phyloP scores from a whole-genome alignment of 2,113 vertebrate species.

The Okapia johnstoni region DNA sequence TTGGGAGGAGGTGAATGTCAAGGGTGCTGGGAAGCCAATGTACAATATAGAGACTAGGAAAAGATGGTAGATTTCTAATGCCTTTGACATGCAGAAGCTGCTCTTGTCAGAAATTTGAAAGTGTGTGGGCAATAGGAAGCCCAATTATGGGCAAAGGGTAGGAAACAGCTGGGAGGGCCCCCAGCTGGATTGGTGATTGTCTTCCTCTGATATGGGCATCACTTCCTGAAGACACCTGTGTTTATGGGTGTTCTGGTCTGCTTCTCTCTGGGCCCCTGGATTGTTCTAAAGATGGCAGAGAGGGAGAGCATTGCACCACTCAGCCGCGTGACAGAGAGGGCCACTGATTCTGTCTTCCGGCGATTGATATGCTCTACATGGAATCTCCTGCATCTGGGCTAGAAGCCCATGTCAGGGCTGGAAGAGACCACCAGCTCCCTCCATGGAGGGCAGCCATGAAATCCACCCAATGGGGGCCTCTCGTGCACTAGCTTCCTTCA shows the following conservation, averaged over 20 bases:
- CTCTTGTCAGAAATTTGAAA: background rate
- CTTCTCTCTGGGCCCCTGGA: background rate
- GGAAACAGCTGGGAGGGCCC: background rate
- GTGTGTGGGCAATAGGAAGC: background rate
- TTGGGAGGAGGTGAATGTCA: background rate
- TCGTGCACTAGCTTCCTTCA: background rate
- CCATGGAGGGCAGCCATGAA: background rate
- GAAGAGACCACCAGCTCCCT: background rate
- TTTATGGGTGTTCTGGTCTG: background rate
- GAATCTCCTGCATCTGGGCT: background rate
- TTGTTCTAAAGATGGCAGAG: background rate
- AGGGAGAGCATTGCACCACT: fast-evolving
- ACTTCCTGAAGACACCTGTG: background rate
- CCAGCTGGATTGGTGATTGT: background rate
- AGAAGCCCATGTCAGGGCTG: background rate
- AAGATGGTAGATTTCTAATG: background rate
- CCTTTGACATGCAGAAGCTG: background rate
- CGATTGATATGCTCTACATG: background rate
- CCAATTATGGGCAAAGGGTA: background rate
- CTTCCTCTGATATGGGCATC: background rate
- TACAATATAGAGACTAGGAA: background rate
- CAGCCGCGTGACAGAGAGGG: fast-evolving
- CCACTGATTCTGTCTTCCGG: background rate
- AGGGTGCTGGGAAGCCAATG: background rate
- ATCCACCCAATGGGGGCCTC: background rate